A percentile compares a stretch with the other conserved stretches of the same genome.
These are phyloP conservation scores for Synanthedon andrenaeformis DNA, from an alignment of 2,888 invertebrate species.

Conservation along the genomic window DNA sequence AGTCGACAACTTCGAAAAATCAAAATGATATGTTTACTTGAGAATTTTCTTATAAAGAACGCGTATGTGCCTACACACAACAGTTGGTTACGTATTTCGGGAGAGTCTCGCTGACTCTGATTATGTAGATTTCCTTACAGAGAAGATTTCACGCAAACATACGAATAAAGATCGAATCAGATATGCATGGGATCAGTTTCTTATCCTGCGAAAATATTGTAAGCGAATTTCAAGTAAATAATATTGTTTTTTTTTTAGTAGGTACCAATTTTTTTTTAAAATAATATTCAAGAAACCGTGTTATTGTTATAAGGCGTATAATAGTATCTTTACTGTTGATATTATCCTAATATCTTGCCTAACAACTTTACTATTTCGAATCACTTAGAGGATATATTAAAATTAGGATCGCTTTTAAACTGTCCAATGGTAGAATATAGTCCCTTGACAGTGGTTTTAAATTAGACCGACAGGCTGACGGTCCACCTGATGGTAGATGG, in stretches of 20 bases:
- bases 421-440: too few species aligned
- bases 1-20: too few species aligned
- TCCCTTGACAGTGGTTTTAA: too few species aligned
- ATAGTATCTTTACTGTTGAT: neutral
- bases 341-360: neutral
- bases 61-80: neutral
- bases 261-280: neutral
- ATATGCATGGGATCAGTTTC: conserved; percentile 60
- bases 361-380: too few species aligned
- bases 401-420: too few species aligned
- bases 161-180: conserved; percentile 58
- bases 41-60: neutral
- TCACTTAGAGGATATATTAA: too few species aligned
- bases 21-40: too few species aligned
- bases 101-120: conserved; percentile 52
- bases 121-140: conserved; percentile 56
- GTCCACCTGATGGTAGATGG: too few species aligned
- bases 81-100: conserved; percentile 37
- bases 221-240: conserved; percentile 17
- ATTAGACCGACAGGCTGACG: too few species aligned
- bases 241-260: neutral
- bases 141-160: conserved; percentile 56
- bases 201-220: conserved; percentile 44
- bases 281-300: neutral
- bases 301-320: neutral